Evolutionary conservation across 2,113 vertebrate genomes (phyloP).

Genomic region (Marcusenius ussheri): DNA sequence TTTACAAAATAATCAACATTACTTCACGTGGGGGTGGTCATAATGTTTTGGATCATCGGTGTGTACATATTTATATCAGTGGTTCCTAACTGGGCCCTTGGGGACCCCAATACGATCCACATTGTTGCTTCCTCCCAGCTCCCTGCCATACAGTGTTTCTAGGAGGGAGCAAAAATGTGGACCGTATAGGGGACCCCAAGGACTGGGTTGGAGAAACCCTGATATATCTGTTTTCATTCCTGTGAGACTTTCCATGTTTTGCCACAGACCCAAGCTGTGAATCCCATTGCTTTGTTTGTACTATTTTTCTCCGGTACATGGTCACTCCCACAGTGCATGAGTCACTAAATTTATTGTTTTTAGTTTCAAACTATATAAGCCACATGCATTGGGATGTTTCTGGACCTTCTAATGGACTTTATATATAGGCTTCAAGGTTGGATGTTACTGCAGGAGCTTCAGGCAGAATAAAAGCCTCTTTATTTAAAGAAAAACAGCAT

Average conservation of each 20-base stretch:
- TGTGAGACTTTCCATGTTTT: neutral
- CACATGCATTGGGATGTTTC: neutral
- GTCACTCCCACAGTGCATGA: constrained; percentile 33
- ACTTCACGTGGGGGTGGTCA: neutral
- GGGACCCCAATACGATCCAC: neutral
- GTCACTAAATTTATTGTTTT: constrained; percentile 29
- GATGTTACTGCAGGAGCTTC: neutral
- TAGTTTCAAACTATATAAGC: constrained; percentile 39
- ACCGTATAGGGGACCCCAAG: neutral
- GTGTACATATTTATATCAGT: neutral
- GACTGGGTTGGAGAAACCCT: neutral
- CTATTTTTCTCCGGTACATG: constrained; percentile 33
- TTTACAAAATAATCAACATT: neutral
- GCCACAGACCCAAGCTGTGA: constrained; percentile 16
- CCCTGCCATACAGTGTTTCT: neutral
- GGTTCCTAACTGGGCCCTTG: neutral
- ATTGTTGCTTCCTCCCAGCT: neutral
- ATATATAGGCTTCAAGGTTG: neutral
- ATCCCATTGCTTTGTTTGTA: constrained; percentile 31
- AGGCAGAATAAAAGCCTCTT: neutral
- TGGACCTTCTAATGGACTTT: neutral
- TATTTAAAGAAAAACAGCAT: neutral
- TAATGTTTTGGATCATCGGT: neutral
- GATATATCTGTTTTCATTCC: neutral
- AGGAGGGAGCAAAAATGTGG: neutral